Base-by-base conservation (phyloP, 1,140 invertebrate species). In the Zaprionus ornatus region DNA sequence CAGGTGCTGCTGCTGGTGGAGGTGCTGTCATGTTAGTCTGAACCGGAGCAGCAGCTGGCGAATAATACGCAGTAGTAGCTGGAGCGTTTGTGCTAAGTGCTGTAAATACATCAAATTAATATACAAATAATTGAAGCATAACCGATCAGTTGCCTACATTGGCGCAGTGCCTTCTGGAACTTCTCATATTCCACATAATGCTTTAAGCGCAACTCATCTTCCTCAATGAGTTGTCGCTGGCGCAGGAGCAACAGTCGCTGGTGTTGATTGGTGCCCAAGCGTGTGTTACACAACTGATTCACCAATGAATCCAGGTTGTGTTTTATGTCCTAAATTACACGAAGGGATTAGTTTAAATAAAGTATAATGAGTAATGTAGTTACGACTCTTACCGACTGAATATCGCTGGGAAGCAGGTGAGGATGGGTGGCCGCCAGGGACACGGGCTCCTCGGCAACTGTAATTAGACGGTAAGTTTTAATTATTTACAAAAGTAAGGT, bases 101-200 rank as follows among this genome's bases (percentile, higher is more conserved):
- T 76, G 71, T 65, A 54, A 25, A 70, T 25, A 61, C 25, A 29
- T 21, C 0, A 23, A 42, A 27, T 21, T 5, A 48, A 37, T 42
- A 27, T 1, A 13, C 12, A 17, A 17, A 9, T 7, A 25, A 17
- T 55, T 54, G 19, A 1, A 23, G 23, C 10, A n/a, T 12, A 19
- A 17, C 37, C 0, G 15, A 25, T 10, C 3, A 15, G 21, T 17
- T 3, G 17, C 84, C 78, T 88, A 91, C 91, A 83, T 90, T 92
- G 91, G 62, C 91, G 84, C 23, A 92, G 66, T 17, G 90, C 80
- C 66, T 92, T 92, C 42, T 92, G 91, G 56, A 93, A 92, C 66
- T 93, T 93, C 72, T 93, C 92, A 45, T 92, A 92, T 82, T 93
- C 92, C 60, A 93, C 92, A 73, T 91, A 93, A 45, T 93, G 92